phyloP scores from a whole-genome alignment of 1,140 invertebrate genomes.

The Zaprionus nigranus region DNA sequence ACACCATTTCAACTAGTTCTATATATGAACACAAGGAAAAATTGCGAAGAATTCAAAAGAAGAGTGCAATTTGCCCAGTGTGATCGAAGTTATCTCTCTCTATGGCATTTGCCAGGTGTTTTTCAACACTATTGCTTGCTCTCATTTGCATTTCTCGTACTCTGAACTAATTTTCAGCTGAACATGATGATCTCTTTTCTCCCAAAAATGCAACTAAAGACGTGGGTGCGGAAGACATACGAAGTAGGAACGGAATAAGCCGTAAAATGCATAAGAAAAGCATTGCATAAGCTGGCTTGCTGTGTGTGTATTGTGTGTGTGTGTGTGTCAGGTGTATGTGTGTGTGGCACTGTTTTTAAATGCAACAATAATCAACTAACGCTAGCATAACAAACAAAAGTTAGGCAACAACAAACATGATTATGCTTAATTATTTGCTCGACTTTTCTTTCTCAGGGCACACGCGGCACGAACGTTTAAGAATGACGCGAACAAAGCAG shows the following conservation, averaged over 20 bases:
- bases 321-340: background rate
- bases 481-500: constrained; percentile 36
- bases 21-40: too few relatives aligned
- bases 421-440: constrained; percentile 7
- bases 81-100: too few relatives aligned
- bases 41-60: too few relatives aligned
- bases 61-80: too few relatives aligned
- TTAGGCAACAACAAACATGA: constrained; percentile 38
- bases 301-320: constrained; percentile 10
- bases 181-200: background rate
- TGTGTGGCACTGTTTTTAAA: constrained; percentile 24
- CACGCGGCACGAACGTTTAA: constrained; percentile 39
- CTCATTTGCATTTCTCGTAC: background rate
- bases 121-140: background rate
- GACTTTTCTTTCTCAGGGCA: background rate
- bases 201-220: constrained; percentile 15
- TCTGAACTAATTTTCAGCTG: background rate
- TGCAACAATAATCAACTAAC: constrained; percentile 40
- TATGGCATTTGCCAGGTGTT: too few relatives aligned
- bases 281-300: constrained; percentile 3
- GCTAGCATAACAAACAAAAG: constrained; percentile 46
- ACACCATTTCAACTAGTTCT: background rate
- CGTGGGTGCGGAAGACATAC: constrained; percentile 36
- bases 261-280: constrained; percentile 19
- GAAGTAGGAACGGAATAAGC: constrained; percentile 11